A percentile compares a stretch with the other conserved stretches of the same genome.
Evolutionary conservation across 2,888 invertebrate species (phyloP).

Genomic region (Ochlodes sylvanus): DNA sequence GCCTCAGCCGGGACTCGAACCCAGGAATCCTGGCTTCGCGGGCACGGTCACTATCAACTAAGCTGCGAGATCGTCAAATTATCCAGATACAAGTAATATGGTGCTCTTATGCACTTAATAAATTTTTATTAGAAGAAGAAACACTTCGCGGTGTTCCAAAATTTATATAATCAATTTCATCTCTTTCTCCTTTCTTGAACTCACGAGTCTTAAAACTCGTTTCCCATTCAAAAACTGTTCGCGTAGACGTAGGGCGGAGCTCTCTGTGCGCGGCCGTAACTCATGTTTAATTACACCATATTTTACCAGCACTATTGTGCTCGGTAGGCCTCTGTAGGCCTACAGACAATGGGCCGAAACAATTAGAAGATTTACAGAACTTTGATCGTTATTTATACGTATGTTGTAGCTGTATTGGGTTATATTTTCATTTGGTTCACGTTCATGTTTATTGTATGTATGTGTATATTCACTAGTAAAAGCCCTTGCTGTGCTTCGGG

Average conservation of each 20-base stretch:
- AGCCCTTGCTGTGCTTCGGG: too few relatives aligned
- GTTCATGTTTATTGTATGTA: background rate
- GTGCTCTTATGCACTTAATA: too few relatives aligned
- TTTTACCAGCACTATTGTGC: constrained; percentile 39
- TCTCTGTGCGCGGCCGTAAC: constrained; percentile 28
- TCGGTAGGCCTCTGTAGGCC: constrained; percentile 35
- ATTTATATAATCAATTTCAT: background rate
- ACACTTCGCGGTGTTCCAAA: background rate
- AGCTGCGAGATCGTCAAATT: too few relatives aligned
- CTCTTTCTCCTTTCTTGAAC: background rate
- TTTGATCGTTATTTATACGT: constrained; percentile 50
- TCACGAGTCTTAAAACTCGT: constrained; percentile 11
- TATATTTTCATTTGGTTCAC: background rate
- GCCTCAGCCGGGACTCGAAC: too few relatives aligned
- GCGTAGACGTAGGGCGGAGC: constrained; percentile 15
- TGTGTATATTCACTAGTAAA: too few relatives aligned
- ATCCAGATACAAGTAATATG: too few relatives aligned
- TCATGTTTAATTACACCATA: constrained; percentile 45
- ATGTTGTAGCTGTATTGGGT: constrained; percentile 8
- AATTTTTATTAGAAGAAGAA: too few relatives aligned
- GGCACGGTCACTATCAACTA: background rate
- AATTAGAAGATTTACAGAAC: constrained; percentile 64
- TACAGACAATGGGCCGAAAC: constrained; percentile 48
- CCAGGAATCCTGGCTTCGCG: too few relatives aligned
- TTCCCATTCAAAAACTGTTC: constrained; percentile 16